Evolutionary conservation across 2,888 invertebrate genomes (phyloP), one percentile per base, ranked within the genome.

Genomic region (Tuta absoluta): DNA sequence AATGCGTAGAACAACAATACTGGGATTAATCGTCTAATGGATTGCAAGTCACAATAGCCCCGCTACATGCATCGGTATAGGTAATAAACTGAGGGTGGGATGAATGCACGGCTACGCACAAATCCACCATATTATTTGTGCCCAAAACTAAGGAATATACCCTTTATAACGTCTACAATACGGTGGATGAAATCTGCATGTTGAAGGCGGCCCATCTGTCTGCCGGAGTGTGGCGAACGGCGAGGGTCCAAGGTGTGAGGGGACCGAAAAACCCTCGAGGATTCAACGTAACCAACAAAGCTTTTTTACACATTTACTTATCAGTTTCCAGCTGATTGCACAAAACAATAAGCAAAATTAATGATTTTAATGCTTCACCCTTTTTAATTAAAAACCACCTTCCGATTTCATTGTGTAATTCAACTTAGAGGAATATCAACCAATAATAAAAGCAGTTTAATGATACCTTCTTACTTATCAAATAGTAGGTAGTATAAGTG

Each of bases 51-150:
- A 89, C 85, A 86, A 87, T 87, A 77, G 80, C 78, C 85, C 87
- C 88, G 83, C 87, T 86, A 86, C 85, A 84, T 87, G 88, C 87
- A 86, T 85, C 82, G 80, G 82, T 87, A 86, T 84, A 86, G 82
- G 83, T 81, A 87, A 87, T 88, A 86, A 85, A 84, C 78, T 69
- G 82, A 84, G 90, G 90, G 89, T 88, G 79, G 81, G 79, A 84
- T 84, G 87, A 87, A 89, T 86, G 86, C 84, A 84, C 82, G 82
- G 70, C 74, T 82, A 79, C 81, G 81, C 76, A 80, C 75, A 68
- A 69, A 75, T 74, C 74, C 71, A 72, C 75, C 79, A 69, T 69
- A 63, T 71, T 70, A 67, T 62, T 63, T 59, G 48, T 67, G 45
- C 62, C 51, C 61, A 45, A 64, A 72, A 63, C 65, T 71, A 69